These are phyloP conservation scores for Cyprinodon diabolis DNA, from an alignment of 2,797 vertebrate species.

Conservation along the genomic window DNA sequence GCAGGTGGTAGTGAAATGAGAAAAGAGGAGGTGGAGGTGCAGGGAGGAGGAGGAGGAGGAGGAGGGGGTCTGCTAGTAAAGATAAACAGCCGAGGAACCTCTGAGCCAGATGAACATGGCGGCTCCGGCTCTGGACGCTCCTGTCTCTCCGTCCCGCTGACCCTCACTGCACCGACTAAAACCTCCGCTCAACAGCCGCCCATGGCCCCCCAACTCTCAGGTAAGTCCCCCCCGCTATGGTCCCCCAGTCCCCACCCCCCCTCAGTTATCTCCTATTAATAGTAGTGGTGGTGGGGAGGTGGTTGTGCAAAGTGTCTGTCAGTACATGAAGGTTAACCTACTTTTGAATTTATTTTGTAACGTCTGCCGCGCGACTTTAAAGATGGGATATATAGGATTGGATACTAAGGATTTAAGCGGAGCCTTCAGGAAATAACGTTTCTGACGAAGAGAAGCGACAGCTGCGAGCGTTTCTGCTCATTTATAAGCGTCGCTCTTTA, in stretches of 20 bases:
- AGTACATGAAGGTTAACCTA: slow-evolving; percentile 6
- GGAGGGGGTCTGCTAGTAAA: slow-evolving; percentile 42
- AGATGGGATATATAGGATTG: neutral
- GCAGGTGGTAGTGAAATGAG: neutral
- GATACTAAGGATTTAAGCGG: neutral
- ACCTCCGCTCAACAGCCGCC: slow-evolving; percentile 6
- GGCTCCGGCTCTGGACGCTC: slow-evolving; percentile 58
- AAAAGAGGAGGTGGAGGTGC: slow-evolving; percentile 26
- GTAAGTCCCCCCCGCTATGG: slow-evolving; percentile 47
- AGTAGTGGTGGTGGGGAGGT: neutral
- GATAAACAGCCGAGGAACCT: slow-evolving; percentile 70
- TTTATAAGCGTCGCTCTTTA: neutral
- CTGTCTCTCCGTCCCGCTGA: slow-evolving; percentile 55
- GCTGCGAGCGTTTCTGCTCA: slow-evolving; percentile 3
- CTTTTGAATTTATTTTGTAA: neutral
- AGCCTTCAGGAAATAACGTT: slow-evolving; percentile 21
- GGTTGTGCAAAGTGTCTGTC: slow-evolving; percentile 9
- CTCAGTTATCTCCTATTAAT: neutral
- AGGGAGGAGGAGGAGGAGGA: slow-evolving; percentile 1
- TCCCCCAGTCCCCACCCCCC: slow-evolving; percentile 9
- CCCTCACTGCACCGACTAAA: slow-evolving; percentile 27
- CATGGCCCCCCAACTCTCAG: slow-evolving; percentile 46
- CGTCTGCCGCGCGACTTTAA: neutral
- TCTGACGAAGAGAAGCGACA: slow-evolving; percentile 34
- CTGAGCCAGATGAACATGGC: slow-evolving; percentile 73